These are phyloP conservation scores for Parapristionchus giblindavisi DNA, from an alignment of 2,888 invertebrate species.

Conservation along the genomic window DNA sequence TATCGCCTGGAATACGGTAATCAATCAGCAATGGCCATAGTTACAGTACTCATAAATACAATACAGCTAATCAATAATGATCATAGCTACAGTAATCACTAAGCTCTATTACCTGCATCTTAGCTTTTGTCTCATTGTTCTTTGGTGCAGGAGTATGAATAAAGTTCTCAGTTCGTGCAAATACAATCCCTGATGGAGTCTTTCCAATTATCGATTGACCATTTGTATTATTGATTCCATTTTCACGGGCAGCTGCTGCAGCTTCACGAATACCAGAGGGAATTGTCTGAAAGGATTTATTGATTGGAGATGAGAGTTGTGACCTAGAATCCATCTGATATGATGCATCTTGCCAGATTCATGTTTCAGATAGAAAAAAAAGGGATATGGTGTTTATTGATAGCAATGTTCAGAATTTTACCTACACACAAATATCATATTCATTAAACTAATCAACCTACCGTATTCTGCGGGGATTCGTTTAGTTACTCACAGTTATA, in stretches of 20 bases:
- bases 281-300: background rate
- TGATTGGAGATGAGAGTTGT: too few relatives aligned
- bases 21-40: background rate
- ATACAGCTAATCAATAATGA: background rate
- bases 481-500: too few relatives aligned
- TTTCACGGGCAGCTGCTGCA: conserved; percentile 16
- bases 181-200: conserved; percentile 42
- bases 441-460: too few relatives aligned
- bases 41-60: background rate
- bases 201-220: conserved; percentile 17
- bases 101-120: conserved; percentile 28
- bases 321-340: too few relatives aligned
- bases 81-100: background rate
- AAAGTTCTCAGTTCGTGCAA: conserved; percentile 63
- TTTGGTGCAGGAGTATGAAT: conserved; percentile 52
- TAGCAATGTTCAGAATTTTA: too few relatives aligned
- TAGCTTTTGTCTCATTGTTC: conserved; percentile 46
- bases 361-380: too few relatives aligned
- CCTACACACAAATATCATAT: too few relatives aligned
- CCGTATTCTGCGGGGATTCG: too few relatives aligned
- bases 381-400: too few relatives aligned
- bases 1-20: conserved; percentile 61
- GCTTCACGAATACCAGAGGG: conserved; percentile 10
- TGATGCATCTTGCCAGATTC: too few relatives aligned
- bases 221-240: conserved; percentile 11